phyloP scores from a whole-genome alignment of 1,140 invertebrate genomes.

The Trinorchestia longiramus region DNA sequence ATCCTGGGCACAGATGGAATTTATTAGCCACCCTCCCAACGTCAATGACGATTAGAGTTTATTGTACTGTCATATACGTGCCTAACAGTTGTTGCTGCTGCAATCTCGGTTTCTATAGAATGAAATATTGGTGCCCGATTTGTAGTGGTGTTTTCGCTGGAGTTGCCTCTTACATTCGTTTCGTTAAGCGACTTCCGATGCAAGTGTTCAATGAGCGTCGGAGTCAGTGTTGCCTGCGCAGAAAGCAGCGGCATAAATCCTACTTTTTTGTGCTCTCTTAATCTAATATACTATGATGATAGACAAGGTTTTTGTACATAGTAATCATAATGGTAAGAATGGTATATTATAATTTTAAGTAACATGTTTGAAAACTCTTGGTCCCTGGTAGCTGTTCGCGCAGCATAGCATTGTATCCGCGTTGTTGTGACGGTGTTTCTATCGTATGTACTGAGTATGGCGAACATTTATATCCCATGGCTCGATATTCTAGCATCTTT shows the following conservation, averaged over 20 bases:
- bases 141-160: background rate
- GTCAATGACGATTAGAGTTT: background rate
- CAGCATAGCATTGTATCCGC: background rate
- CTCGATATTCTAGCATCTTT: background rate
- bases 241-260: background rate
- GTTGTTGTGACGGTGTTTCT: background rate
- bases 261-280: background rate
- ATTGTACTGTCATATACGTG: background rate
- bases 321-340: background rate
- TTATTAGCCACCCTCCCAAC: background rate
- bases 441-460: background rate
- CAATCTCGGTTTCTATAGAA: background rate
- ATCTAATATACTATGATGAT: background rate
- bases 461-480: background rate
- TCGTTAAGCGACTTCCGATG: background rate
- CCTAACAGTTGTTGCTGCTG: background rate
- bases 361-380: background rate
- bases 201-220: background rate
- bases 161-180: background rate
- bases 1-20: background rate
- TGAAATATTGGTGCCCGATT: background rate
- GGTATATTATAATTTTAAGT: background rate
- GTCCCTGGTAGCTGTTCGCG: background rate
- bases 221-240: background rate
- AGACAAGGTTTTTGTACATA: background rate